Evolutionary conservation across 2,797 vertebrate genomes (phyloP).

Genomic region (Salarias fasciatus): DNA sequence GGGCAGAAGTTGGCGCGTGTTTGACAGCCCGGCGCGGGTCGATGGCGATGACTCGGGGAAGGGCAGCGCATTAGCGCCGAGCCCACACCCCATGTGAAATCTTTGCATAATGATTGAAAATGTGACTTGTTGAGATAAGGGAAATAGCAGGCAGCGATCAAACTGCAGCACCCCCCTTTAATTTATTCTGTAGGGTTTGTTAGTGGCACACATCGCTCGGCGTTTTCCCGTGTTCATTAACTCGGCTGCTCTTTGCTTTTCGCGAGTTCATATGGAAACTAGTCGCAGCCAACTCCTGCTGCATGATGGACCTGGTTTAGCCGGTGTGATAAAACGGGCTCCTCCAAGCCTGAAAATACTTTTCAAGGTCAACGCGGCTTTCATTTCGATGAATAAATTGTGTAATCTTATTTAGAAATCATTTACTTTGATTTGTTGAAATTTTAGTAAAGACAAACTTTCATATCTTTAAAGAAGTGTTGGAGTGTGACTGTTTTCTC

Average conservation of each 20-base stretch:
- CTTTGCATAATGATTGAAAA: slow-evolving; percentile 76
- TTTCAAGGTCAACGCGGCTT: too few relatives aligned
- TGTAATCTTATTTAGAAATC: too few relatives aligned
- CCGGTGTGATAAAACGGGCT: neutral
- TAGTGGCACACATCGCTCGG: slow-evolving; percentile 64
- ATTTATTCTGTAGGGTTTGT: slow-evolving; percentile 67
- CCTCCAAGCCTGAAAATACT: neutral
- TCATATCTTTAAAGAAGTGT: too few relatives aligned
- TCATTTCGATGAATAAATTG: too few relatives aligned
- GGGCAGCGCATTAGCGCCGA: slow-evolving; percentile 58
- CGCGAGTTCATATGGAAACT: slow-evolving; percentile 23
- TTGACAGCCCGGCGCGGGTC: slow-evolving; percentile 58
- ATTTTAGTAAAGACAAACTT: too few relatives aligned
- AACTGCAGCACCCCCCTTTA: slow-evolving; percentile 63
- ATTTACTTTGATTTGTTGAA: too few relatives aligned
- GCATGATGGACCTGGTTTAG: slow-evolving; percentile 3
- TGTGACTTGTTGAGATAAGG: slow-evolving; percentile 79
- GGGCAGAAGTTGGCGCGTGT: slow-evolving; percentile 44
- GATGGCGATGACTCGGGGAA: slow-evolving; percentile 54
- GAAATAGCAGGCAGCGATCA: slow-evolving; percentile 65
- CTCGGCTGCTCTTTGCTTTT: slow-evolving; percentile 62
- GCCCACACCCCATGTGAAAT: slow-evolving; percentile 55
- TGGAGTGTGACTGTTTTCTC: too few relatives aligned
- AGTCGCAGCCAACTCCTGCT: slow-evolving; percentile 4
- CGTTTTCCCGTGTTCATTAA: slow-evolving; percentile 68